Conservation (phyloP, 2,888 invertebrate species). For the Gibbula magus region DNA sequence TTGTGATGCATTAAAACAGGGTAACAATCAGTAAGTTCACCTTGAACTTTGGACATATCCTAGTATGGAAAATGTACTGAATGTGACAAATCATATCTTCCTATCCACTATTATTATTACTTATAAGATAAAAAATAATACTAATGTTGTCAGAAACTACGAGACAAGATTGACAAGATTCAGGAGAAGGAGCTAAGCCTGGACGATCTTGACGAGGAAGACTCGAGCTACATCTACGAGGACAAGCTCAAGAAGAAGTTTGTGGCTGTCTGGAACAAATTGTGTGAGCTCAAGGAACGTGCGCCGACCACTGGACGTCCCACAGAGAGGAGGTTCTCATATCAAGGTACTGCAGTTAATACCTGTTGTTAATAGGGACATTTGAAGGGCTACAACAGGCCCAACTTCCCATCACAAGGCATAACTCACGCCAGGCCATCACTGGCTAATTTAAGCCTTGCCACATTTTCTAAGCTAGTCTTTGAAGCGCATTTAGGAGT, state of each 20-base stretch:
- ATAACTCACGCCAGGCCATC: no score
- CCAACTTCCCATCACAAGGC: no score
- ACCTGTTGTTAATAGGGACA: no score
- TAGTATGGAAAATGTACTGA: no score
- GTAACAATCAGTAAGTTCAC: no score
- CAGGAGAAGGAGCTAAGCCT: conserved; percentile 81
- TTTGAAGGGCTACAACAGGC: no score
- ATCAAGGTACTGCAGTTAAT: conserved; percentile 61
- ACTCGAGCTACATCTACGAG: conserved; percentile 83
- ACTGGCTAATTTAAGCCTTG: no score
- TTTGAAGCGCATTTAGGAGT: no score
- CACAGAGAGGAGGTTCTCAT: conserved; percentile 64
- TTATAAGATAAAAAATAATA: not conserved
- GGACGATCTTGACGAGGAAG: conserved; percentile 83
- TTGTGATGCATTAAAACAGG: no score
- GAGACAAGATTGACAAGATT: conserved; percentile 82
- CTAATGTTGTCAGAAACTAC: conserved; percentile 77
- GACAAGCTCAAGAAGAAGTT: conserved; percentile 78
- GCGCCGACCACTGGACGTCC: conserved; percentile 62
- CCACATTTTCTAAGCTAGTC: no score
- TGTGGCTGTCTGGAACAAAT: conserved; percentile 71
- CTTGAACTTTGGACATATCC: no score
- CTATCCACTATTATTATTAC: not conserved
- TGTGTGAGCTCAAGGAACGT: conserved; percentile 78
- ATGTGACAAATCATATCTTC: no score